Percentiles rank a stretch among this genome's conserved stretches.
Conservation (phyloP, 2,888 invertebrate species). For the Ormyrus pomaceus region DNA sequence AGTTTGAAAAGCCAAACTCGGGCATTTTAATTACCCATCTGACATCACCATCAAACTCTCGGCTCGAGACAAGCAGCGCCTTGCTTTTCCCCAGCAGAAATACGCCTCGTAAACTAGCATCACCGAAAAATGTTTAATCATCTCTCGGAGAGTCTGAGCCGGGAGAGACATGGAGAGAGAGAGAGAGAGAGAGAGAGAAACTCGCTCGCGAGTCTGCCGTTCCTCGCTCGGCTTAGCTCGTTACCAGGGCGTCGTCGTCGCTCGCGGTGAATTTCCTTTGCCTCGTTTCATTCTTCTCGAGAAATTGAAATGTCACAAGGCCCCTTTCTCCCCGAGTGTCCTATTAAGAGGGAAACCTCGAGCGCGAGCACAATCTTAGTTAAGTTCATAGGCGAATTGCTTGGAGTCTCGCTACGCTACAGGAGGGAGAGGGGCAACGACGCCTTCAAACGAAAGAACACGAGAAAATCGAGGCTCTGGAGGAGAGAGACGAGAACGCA, state of each 20-base stretch:
- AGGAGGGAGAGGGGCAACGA: background rate
- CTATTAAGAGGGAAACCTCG: constrained; percentile 47
- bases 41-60: background rate
- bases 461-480: constrained; percentile 37
- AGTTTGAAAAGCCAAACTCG: too few species aligned
- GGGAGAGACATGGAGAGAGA: too few species aligned
- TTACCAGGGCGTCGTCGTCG: constrained; percentile 28
- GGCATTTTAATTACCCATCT: too few species aligned
- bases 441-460: background rate
- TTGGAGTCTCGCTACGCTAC: background rate
- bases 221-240: constrained; percentile 30
- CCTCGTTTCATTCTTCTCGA: constrained; percentile 49
- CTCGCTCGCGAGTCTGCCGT: constrained; percentile 26
- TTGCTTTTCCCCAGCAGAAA: background rate
- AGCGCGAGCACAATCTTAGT: constrained; percentile 41
- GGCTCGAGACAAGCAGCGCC: background rate
- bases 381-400: constrained; percentile 49
- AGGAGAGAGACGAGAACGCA: too few species aligned
- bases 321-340: constrained; percentile 32
- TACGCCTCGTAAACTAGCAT: constrained; percentile 21
- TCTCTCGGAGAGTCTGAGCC: background rate
- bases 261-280: constrained; percentile 35
- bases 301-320: constrained; percentile 55
- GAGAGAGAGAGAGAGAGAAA: background rate
- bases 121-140: constrained; percentile 41